phyloP scores from a whole-genome alignment of 2,113 vertebrate species.

The Sturnira hondurensis region DNA sequence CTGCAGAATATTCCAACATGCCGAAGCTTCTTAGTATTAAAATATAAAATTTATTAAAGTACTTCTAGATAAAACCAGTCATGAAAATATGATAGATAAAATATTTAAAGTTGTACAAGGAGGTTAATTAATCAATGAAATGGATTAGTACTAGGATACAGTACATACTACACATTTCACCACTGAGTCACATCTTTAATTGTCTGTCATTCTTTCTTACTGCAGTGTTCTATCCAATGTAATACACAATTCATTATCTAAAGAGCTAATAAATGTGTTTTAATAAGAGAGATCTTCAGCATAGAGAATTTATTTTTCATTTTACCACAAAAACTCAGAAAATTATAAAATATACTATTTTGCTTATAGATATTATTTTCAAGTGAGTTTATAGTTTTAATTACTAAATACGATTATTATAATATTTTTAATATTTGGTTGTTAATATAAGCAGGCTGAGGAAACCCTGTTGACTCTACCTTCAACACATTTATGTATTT shows the following conservation, averaged over 20 bases:
- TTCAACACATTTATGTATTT: neutral
- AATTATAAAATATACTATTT: neutral
- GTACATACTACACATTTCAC: neutral
- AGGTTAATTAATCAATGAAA: slow-evolving; percentile 10
- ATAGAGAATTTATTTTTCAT: neutral
- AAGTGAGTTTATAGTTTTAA: neutral
- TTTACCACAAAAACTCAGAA: neutral
- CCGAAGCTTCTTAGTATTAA: slow-evolving; percentile 30
- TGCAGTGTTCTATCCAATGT: neutral
- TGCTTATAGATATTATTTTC: neutral
- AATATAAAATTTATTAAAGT: slow-evolving; percentile 31
- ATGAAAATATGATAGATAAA: neutral
- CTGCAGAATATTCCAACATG: neutral
- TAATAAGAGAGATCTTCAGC: neutral
- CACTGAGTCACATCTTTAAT: neutral
- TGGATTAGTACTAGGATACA: neutral
- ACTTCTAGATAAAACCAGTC: neutral
- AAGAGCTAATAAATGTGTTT: neutral
- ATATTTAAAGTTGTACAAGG: neutral
- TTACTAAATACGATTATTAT: slow-evolving; percentile 22
- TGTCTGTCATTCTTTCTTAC: neutral
- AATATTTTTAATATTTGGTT: neutral
- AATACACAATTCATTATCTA: neutral
- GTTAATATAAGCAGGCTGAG: neutral
- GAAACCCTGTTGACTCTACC: neutral